Evolutionary conservation across 1,140 invertebrate genomes (phyloP).

Genomic region (Drosophila virilis): DNA sequence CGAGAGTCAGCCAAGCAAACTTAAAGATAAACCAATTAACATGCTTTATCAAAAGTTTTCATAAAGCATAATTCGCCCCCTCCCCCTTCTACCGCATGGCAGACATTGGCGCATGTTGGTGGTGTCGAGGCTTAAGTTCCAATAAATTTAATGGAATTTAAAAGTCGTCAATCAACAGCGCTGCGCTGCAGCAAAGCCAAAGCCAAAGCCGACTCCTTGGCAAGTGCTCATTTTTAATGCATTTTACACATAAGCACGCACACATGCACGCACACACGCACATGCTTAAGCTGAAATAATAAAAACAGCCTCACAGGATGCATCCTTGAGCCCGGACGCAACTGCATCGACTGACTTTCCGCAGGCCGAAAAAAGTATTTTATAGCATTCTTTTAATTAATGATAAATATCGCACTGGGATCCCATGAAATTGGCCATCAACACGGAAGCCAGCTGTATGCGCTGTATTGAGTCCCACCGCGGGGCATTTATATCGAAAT

Average conservation of each 20-base stretch:
- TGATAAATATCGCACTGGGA: slow-evolving; percentile 65
- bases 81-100: background rate
- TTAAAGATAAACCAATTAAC: slow-evolving; percentile 1
- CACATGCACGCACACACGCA: slow-evolving; percentile 14
- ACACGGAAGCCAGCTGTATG: slow-evolving; percentile 32
- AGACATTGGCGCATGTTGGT: background rate
- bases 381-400: slow-evolving; percentile 66
- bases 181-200: slow-evolving; percentile 24
- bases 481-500: slow-evolving; percentile 4
- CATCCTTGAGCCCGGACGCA: slow-evolving; percentile 31
- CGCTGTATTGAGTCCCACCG: slow-evolving; percentile 35
- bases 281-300: slow-evolving; percentile 67
- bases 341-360: slow-evolving; percentile 35
- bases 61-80: background rate
- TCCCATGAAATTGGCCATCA: slow-evolving; percentile 13
- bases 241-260: slow-evolving; percentile 25
- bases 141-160: slow-evolving; percentile 71
- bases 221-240: slow-evolving; percentile 50
- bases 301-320: slow-evolving; percentile 53
- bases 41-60: slow-evolving; percentile 16
- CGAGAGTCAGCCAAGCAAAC: background rate
- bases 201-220: slow-evolving; percentile 3
- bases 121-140: slow-evolving; percentile 55
- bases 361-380: slow-evolving; percentile 34
- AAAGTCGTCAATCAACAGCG: slow-evolving; percentile 64